Percentiles rank a stretch among this genome's conserved stretches.
Conservation (phyloP, 2,113 vertebrate genomes). For the Spheniscus mendiculus region DNA sequence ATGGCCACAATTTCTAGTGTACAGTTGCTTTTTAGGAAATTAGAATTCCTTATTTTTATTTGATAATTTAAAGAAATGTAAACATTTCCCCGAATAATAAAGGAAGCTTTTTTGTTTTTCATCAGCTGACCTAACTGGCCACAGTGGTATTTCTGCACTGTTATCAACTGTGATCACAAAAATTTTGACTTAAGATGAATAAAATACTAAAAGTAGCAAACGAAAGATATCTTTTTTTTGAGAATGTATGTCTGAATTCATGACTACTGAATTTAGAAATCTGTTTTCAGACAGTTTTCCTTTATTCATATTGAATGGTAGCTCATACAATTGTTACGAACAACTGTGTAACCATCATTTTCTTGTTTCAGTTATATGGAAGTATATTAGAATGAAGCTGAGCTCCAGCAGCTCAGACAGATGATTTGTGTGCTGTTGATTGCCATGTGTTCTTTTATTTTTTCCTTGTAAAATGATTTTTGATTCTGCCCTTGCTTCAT, state of each 20-base stretch:
- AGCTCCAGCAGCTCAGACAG: neutral
- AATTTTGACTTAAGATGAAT: neutral
- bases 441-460: neutral
- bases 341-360: neutral
- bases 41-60: neutral
- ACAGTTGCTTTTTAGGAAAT: neutral
- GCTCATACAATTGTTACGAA: neutral
- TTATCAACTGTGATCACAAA: neutral
- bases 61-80: neutral
- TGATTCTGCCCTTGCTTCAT: neutral
- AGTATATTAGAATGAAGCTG: neutral
- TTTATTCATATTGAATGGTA: neutral
- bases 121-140: neutral
- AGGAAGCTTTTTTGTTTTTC: neutral
- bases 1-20: neutral
- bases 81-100: neutral
- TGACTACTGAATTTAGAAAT: neutral
- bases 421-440: slow-evolving; percentile 1
- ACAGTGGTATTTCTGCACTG: neutral
- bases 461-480: neutral
- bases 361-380: neutral
- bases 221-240: accelerated
- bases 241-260: neutral
- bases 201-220: neutral
- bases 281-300: neutral